These are phyloP conservation scores for Apis cerana DNA, from an alignment of 1,140 invertebrate species.

Conservation along the genomic window DNA sequence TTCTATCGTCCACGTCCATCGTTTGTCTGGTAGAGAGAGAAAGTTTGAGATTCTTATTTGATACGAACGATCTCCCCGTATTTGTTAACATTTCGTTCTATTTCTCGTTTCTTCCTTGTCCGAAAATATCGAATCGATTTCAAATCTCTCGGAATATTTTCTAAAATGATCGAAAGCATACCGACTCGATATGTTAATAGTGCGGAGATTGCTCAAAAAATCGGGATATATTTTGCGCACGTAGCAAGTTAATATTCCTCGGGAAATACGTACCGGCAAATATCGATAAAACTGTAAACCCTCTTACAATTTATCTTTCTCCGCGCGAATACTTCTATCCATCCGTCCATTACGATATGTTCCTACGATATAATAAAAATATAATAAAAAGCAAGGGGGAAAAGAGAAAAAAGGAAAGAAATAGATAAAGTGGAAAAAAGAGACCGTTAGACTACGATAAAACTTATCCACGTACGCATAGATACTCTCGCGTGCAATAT, in stretches of 20 bases:
- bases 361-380: too few relatives aligned
- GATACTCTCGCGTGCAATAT: background rate
- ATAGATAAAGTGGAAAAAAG: background rate
- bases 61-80: too few relatives aligned
- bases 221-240: background rate
- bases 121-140: background rate
- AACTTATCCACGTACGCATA: background rate
- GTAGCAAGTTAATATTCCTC: slow-evolving; percentile 1
- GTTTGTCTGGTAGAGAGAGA: too few relatives aligned
- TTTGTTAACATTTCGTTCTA: too few relatives aligned
- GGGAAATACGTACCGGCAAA: background rate
- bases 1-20: too few relatives aligned
- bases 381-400: background rate
- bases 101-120: too few relatives aligned
- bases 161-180: background rate
- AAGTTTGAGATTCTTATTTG: too few relatives aligned
- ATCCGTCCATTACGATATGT: background rate
- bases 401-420: background rate
- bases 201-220: background rate
- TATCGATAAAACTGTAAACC: slow-evolving; percentile 17
- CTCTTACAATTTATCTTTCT: background rate
- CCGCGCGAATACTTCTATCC: background rate
- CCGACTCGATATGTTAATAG: background rate
- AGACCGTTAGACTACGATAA: background rate
- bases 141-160: background rate